Conservation (phyloP, 2,113 vertebrate species). For the Myiopsitta monachus region DNA sequence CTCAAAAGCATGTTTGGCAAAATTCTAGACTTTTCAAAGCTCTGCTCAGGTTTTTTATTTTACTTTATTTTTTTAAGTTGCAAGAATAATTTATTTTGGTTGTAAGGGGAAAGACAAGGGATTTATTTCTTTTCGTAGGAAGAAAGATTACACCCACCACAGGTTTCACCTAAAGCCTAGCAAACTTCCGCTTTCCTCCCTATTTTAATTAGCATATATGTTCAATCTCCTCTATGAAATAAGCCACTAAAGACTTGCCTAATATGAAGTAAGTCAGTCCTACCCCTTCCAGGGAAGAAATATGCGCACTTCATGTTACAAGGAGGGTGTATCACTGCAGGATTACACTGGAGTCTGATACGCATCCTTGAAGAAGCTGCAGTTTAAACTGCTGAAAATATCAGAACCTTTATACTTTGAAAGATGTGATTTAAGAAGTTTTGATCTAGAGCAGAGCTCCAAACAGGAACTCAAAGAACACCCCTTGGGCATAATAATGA, state of each 20-base stretch:
- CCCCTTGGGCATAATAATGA: neutral
- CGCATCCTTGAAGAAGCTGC: neutral
- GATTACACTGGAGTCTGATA: neutral
- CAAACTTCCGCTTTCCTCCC: neutral
- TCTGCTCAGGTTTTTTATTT: neutral
- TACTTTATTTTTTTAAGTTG: neutral
- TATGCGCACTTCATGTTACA: neutral
- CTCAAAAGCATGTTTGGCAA: neutral
- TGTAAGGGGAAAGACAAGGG: neutral
- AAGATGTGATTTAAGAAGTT: neutral
- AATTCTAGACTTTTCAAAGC: neutral
- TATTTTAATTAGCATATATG: neutral
- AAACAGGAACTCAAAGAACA: neutral
- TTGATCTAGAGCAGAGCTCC: neutral
- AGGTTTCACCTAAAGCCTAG: neutral
- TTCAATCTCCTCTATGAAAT: neutral
- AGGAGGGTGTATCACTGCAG: neutral
- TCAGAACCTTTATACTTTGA: neutral
- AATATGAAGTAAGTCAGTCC: neutral
- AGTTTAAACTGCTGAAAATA: neutral
- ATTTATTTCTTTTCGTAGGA: neutral
- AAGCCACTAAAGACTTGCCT: neutral
- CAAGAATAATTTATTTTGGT: neutral
- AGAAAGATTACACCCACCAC: neutral
- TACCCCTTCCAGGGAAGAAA: neutral